A percentile compares a stretch with the other conserved stretches of the same genome.
phyloP scores from a whole-genome alignment of 2,797 vertebrate species.

The Cryptoprocta ferox region DNA sequence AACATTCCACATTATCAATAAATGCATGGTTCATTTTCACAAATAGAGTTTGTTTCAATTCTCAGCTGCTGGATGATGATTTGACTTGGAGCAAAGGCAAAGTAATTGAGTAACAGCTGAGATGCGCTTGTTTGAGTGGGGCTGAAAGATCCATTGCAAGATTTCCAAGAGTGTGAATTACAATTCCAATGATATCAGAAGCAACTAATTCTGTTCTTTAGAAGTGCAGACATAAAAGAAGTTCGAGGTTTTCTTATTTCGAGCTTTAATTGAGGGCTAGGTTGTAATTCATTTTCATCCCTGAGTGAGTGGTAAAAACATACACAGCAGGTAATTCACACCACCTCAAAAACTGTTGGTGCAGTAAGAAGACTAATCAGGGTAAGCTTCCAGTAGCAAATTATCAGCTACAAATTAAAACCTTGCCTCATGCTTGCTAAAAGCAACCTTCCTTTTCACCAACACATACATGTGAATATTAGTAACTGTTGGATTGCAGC shows the following conservation, averaged over 20 bases:
- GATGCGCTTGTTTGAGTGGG: constrained; percentile 84
- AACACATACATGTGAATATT: constrained; percentile 82
- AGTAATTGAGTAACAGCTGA: constrained; percentile 88
- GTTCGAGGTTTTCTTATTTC: constrained; percentile 89
- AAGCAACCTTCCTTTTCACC: constrained; percentile 81
- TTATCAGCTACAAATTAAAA: constrained; percentile 99
- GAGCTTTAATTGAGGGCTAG: constrained; percentile 91
- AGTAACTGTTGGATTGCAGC: constrained; percentile 87
- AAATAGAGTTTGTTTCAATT: constrained; percentile 91
- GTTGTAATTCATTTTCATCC: constrained; percentile 92
- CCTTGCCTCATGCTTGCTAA: constrained; percentile 88
- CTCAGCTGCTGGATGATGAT: constrained; percentile 89
- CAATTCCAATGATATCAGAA: constrained; percentile 90
- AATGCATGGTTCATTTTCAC: constrained; percentile 87
- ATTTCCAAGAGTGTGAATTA: constrained; percentile 90
- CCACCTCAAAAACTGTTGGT: constrained; percentile 98
- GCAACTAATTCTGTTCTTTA: constrained; percentile 90
- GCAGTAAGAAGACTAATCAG: constrained; percentile 96
- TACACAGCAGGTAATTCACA: constrained; percentile 98
- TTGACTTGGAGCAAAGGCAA: constrained; percentile 89
- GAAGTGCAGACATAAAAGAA: constrained; percentile 90
- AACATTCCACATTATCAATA: constrained; percentile 85
- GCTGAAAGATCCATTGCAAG: constrained; percentile 88
- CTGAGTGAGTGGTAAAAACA: constrained; percentile 95
- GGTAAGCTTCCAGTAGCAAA: constrained; percentile 95